phyloP scores from a whole-genome alignment of 2,888 invertebrate species.

The Matsumyia berberina region DNA sequence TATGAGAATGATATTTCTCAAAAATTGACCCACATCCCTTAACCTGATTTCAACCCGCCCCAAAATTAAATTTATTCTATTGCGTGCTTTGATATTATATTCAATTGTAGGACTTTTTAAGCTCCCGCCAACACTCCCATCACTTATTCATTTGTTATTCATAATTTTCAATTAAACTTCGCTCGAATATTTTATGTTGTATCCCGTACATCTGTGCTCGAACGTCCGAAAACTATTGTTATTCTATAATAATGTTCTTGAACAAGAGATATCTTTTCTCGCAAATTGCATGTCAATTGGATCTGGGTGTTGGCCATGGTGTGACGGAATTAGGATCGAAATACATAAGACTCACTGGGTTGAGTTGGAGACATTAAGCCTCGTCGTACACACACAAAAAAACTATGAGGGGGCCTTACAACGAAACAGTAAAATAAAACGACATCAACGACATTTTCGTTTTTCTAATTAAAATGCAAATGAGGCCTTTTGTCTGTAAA shows the following conservation, averaged over 20 bases:
- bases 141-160: too few species aligned
- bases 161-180: too few species aligned
- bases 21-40: too few species aligned
- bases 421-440: conserved; percentile 20
- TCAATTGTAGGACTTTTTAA: too few species aligned
- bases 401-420: conserved; percentile 38
- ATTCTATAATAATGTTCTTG: conserved; percentile 64
- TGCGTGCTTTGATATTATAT: too few species aligned
- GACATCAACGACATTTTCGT: conserved; percentile 45
- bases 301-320: neutral
- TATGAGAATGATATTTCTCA: too few species aligned
- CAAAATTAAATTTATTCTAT: too few species aligned
- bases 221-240: conserved; percentile 65
- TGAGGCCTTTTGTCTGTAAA: conserved; percentile 64
- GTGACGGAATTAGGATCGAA: conserved; percentile 9
- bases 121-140: too few species aligned
- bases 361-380: conserved; percentile 45
- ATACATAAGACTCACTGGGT: neutral
- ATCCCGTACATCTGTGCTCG: neutral
- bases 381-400: conserved; percentile 1
- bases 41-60: too few species aligned
- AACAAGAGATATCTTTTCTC: conserved; percentile 41
- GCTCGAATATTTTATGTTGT: neutral
- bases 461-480: conserved; percentile 74
- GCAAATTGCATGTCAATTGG: conserved; percentile 35